These are phyloP conservation scores for Drosophila santomea DNA, from an alignment of 1,140 invertebrate genomes.

Conservation along the genomic window DNA sequence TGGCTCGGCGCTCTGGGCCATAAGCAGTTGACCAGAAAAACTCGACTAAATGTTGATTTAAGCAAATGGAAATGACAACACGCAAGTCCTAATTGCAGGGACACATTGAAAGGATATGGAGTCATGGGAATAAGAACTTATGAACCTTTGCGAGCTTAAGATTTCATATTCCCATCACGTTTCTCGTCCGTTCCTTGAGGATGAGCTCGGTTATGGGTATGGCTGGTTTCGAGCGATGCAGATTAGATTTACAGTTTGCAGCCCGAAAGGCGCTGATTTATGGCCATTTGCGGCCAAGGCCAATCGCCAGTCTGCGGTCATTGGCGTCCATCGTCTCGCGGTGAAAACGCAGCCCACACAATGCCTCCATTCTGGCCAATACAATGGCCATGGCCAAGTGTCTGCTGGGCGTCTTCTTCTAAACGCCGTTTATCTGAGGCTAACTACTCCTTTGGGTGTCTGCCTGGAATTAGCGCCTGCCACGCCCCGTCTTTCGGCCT, in stretches of 20 bases:
- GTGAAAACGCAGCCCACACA: conserved; percentile 10
- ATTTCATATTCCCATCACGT: conserved; percentile 48
- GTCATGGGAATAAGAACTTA: conserved; percentile 15
- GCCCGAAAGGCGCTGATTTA: conserved; percentile 60
- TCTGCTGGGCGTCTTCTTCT: conserved; percentile 42
- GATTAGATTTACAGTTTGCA: conserved; percentile 51
- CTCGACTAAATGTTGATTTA: conserved; percentile 53
- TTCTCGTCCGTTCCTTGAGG: conserved; percentile 2
- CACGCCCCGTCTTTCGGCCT: conserved; percentile 25
- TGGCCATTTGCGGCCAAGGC: conserved; percentile 43
- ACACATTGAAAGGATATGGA: conserved; percentile 5
- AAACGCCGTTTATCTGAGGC: conserved; percentile 71
- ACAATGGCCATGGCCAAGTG: conserved; percentile 48
- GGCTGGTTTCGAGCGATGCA: conserved; percentile 29
- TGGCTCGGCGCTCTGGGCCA: conserved; percentile 3
- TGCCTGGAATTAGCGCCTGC: conserved; percentile 59
- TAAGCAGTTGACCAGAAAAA: conserved; percentile 33
- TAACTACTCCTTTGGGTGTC: conserved; percentile 81
- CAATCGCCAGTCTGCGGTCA: conserved; percentile 50
- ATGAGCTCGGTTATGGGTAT: conserved; percentile 3
- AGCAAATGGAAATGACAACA: conserved; percentile 61
- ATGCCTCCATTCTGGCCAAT: conserved; percentile 34
- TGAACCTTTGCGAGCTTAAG: conserved; percentile 20
- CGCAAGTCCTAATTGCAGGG: conserved; percentile 45
- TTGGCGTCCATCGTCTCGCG: conserved; percentile 49